Percentiles rank a stretch among this genome's conserved stretches.
These are phyloP conservation scores for Alces alces DNA, from an alignment of 2,113 vertebrate species.

Conservation along the genomic window DNA sequence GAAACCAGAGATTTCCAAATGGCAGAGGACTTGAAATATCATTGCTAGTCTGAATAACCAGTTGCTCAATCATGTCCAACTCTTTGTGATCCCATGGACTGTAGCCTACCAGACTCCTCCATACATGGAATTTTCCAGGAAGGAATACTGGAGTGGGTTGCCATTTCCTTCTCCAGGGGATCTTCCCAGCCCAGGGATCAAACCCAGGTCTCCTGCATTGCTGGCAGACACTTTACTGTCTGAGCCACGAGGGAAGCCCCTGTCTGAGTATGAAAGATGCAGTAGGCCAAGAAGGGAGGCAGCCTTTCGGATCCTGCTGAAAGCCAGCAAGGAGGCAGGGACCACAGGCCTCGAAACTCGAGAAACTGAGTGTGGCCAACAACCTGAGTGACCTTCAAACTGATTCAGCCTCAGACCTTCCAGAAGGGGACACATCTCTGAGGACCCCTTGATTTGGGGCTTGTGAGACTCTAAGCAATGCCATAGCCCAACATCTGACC, in stretches of 20 bases:
- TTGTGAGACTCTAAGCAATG: neutral
- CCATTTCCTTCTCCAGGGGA: neutral
- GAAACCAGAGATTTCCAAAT: neutral
- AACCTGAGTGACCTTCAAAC: neutral
- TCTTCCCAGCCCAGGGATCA: neutral
- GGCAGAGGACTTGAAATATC: neutral
- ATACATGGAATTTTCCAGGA: neutral
- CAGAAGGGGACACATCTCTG: neutral
- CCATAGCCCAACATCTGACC: neutral
- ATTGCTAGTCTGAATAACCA: neutral
- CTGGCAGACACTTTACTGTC: neutral
- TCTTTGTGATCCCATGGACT: neutral
- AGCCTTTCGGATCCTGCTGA: neutral
- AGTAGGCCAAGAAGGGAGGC: neutral
- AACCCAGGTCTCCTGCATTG: neutral
- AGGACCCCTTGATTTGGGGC: neutral
- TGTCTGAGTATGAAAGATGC: fast-evolving
- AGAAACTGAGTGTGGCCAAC: neutral
- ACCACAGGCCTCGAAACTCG: neutral
- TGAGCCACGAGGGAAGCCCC: neutral
- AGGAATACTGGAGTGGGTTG: neutral
- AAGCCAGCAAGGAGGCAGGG: neutral
- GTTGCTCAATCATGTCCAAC: neutral
- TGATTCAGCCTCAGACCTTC: neutral
- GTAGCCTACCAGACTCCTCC: neutral